A percentile compares a stretch with the other conserved stretches of the same genome.
phyloP scores from a whole-genome alignment of 2,888 invertebrate genomes.

The Epinotia nisella region DNA sequence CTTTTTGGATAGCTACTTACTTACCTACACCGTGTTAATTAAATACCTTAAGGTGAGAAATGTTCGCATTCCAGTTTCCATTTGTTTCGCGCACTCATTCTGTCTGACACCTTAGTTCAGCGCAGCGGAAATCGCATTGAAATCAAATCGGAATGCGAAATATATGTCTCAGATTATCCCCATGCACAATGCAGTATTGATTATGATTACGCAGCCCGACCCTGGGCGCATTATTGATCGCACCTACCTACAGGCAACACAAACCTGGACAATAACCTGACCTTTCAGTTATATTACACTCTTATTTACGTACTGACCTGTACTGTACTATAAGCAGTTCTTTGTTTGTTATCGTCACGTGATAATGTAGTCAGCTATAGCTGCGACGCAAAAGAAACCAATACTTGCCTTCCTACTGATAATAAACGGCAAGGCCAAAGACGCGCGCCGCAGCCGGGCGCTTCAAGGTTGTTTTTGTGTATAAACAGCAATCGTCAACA shows the following conservation, averaged over 20 bases:
- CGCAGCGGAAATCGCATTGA: background rate
- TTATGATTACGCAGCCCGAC: slow-evolving; percentile 4
- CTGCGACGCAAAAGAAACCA: slow-evolving; percentile 55
- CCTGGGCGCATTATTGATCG: slow-evolving; percentile 11
- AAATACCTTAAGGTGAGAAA: too few species aligned
- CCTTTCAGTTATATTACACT: slow-evolving; percentile 9
- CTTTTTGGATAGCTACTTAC: too few species aligned
- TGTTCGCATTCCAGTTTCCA: background rate
- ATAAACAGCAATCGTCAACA: slow-evolving; percentile 67
- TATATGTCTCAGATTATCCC: background rate
- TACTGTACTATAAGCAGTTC: background rate
- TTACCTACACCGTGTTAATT: too few species aligned
- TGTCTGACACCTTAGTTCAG: background rate
- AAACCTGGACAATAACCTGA: slow-evolving; percentile 8
- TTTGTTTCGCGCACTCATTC: background rate
- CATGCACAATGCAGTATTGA: slow-evolving; percentile 5
- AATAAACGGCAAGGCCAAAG: slow-evolving; percentile 54
- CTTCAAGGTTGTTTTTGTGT: slow-evolving; percentile 81
- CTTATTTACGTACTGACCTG: background rate
- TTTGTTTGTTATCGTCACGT: background rate
- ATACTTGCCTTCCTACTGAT: slow-evolving; percentile 54
- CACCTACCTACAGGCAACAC: background rate
- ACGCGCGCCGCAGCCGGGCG: slow-evolving; percentile 55
- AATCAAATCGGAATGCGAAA: background rate
- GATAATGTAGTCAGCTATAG: slow-evolving; percentile 12